phyloP scores from a whole-genome alignment of 2,797 vertebrate species.

The Phoeniculus purpureus region DNA sequence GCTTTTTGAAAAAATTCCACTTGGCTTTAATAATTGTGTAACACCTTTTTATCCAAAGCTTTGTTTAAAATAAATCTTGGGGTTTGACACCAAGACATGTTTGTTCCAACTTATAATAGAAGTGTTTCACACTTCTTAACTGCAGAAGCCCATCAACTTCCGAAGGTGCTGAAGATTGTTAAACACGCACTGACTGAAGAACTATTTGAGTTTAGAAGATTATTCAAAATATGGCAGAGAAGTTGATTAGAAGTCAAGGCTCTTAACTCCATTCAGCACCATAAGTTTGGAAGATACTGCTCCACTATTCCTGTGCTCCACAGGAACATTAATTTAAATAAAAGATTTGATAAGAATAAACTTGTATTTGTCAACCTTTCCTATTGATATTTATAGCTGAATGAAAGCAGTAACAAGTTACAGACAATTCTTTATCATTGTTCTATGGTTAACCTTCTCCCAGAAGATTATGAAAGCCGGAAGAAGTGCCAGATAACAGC shows the following conservation, averaged over 20 bases:
- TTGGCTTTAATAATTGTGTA: background rate
- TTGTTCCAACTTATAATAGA: background rate
- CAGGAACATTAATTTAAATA: background rate
- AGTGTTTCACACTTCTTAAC: background rate
- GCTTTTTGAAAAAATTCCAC: background rate
- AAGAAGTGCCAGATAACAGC: slow-evolving; percentile 15
- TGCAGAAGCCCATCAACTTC: background rate
- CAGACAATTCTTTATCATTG: background rate
- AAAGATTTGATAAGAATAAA: background rate
- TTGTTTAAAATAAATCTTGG: background rate
- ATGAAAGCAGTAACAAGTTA: background rate
- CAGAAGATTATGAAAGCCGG: slow-evolving; percentile 45
- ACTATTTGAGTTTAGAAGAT: background rate
- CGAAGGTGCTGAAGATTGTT: slow-evolving; percentile 11
- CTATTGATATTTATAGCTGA: background rate
- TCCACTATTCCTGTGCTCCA: background rate
- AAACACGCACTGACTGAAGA: background rate
- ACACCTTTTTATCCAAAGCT: background rate
- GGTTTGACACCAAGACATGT: background rate
- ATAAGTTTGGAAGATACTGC: background rate
- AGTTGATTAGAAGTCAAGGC: background rate
- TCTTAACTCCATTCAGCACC: background rate
- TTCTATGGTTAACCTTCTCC: background rate
- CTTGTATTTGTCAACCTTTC: background rate
- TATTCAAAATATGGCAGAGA: background rate